phyloP scores from a whole-genome alignment of 2,888 invertebrate species.

The Ethmia dodecea region DNA sequence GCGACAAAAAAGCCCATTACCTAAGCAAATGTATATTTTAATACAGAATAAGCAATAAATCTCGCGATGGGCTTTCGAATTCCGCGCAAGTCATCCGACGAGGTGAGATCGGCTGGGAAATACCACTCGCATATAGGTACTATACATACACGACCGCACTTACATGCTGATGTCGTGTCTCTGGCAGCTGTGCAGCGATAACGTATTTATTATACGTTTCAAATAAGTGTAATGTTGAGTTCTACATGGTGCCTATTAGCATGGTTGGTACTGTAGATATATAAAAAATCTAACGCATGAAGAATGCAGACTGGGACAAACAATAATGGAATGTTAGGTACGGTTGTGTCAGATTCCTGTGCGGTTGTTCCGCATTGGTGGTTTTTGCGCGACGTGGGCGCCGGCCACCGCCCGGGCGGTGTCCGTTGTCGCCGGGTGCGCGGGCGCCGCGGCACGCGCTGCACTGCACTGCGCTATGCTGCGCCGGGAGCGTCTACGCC shows the following conservation, averaged over 20 bases:
- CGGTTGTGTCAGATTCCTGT: constrained; percentile 52
- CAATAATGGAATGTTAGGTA: constrained; percentile 50
- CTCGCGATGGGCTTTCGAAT: constrained; percentile 76
- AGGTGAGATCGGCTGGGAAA: constrained; percentile 75
- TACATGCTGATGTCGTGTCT: constrained; percentile 49
- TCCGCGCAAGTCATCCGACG: constrained; percentile 72
- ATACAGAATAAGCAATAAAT: constrained; percentile 76
- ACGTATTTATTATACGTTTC: constrained; percentile 35
- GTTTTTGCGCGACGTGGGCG: constrained; percentile 41
- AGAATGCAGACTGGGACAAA: constrained; percentile 30
- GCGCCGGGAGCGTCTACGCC: constrained; percentile 4
- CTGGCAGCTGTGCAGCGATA: constrained; percentile 38
- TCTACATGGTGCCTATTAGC: too few species aligned
- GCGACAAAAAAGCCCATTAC: constrained; percentile 72
- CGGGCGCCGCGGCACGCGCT: constrained; percentile 8
- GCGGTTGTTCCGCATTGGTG: constrained; percentile 56
- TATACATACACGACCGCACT: not conserved
- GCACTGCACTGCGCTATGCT: constrained; percentile 9
- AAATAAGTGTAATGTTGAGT: not conserved
- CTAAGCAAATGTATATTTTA: constrained; percentile 74
- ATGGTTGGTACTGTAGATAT: not conserved
- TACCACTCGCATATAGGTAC: constrained; percentile 51
- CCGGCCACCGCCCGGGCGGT: constrained; percentile 14
- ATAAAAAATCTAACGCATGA: constrained; percentile 4
- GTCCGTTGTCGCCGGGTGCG: constrained; percentile 7